Evolutionary conservation across 2,113 vertebrate genomes (phyloP), one percentile per base, ranked within the genome.

Genomic region (Oreochromis aureus): DNA sequence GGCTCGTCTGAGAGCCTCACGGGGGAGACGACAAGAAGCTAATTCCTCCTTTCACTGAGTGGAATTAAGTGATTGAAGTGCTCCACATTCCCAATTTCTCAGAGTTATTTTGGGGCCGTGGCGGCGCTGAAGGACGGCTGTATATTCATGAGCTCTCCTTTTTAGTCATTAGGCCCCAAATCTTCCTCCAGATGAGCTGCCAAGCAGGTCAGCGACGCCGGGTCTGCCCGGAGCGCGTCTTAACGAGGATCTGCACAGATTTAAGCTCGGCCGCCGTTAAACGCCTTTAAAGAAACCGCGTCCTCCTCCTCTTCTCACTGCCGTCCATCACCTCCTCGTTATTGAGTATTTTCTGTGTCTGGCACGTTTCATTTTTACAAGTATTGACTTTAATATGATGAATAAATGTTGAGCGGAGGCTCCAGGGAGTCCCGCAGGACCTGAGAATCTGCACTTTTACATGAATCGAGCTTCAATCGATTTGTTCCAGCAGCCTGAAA

Each of bases 11-110:
- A 63, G 22, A 34, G 85, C 81, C 85, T 87, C 83, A 6, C 13
- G 3, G 69, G 61, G 84, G 80, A 86, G 80, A 46, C 24, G 51
- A 44, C 73, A 6, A 69, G 82, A 51, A 63, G 78, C 83, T 87
- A 81, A 90, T 86, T 89, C 90, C 90, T 91, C 88, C 24, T 82
- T 87, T 92, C 86, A 71, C 82, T 79, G 88, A 41, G 27, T 78
- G 83, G 80, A 84, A 81, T 78, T 22, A 89, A 63, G 39, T 63
- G 46, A 90, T 82, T 78, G 76, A 90, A 91, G 84, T 84, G 89
- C 87, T 91, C 90, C 87, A 90, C 92, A 89, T 94, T 93, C 88
- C 89, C 87, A 87, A 80, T 69, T 56, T 85, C 83, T 87, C n/a
- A 0, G 46, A 85, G 90, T 93, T 92, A 92, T 91, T 92, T 93